Conservation (phyloP, 2,113 vertebrate genomes). For the Melanostigma gelatinosum region DNA sequence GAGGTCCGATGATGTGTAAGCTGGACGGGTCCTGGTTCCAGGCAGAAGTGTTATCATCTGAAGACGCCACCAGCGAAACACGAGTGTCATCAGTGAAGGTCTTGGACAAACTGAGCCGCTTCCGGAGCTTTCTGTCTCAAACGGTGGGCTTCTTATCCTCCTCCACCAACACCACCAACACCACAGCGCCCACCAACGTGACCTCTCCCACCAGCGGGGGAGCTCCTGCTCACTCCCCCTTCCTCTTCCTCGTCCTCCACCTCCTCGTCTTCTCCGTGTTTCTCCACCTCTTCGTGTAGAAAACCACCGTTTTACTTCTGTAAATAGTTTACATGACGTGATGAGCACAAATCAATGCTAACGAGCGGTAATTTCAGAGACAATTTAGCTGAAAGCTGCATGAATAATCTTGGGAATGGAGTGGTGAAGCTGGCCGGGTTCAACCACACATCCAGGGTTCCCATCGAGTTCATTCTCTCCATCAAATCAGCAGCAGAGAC, state of each 20-base stretch:
- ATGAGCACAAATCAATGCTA: constrained; percentile 29
- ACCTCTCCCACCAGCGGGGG: background rate
- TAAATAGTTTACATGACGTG: constrained; percentile 32
- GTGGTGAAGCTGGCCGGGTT: background rate
- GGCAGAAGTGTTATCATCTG: constrained; percentile 39
- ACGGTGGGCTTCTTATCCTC: constrained; percentile 50
- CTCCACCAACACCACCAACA: background rate
- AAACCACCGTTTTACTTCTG: too few relatives aligned
- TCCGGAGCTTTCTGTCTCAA: rapidly evolving
- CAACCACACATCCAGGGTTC: background rate
- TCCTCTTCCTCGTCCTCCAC: background rate
- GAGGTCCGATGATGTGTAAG: constrained; percentile 70
- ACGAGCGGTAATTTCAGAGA: background rate
- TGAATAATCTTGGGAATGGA: background rate
- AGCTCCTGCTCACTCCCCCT: background rate
- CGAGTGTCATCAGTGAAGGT: background rate
- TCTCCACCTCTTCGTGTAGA: constrained; percentile 19
- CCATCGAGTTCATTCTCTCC: too few relatives aligned
- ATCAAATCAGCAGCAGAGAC: too few relatives aligned
- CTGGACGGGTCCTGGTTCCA: constrained; percentile 58
- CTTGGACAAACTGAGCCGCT: background rate
- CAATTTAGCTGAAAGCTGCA: background rate
- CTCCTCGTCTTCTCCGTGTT: background rate
- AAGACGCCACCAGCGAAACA: rapidly evolving
- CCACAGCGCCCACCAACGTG: rapidly evolving